phyloP scores from a whole-genome alignment of 30 jellyfish, hydroid and myxozoan species.

The Hydra vulgaris region DNA sequence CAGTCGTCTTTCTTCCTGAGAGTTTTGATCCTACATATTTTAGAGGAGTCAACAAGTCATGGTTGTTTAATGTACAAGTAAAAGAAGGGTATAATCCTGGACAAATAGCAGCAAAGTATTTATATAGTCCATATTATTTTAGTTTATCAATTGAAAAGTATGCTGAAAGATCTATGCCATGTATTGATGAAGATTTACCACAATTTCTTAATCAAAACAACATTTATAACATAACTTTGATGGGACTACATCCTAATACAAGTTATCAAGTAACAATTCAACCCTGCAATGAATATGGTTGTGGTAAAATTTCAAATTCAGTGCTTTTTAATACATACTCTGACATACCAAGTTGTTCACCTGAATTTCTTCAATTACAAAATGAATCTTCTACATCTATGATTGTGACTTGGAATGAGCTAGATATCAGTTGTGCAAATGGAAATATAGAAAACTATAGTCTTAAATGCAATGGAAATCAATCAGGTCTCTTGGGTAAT shows the following conservation, averaged over 20 bases:
- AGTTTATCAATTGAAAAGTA: too few species aligned
- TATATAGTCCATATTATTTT: too few species aligned
- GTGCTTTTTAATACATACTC: background rate
- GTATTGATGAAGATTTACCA: too few species aligned
- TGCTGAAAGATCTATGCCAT: too few species aligned
- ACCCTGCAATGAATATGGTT: too few species aligned
- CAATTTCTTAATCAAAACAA: too few species aligned
- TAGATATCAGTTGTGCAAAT: background rate
- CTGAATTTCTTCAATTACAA: background rate
- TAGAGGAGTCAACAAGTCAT: background rate
- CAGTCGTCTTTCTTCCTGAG: background rate
- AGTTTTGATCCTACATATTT: background rate
- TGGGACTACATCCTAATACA: too few species aligned
- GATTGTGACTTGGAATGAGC: constrained; percentile 1
- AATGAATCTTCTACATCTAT: constrained; percentile 7
- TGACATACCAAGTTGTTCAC: background rate
- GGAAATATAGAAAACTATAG: background rate
- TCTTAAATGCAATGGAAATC: background rate
- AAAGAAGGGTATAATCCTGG: too few species aligned
- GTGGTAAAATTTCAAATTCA: background rate
- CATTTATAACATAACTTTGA: too few species aligned
- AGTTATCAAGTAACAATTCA: too few species aligned
- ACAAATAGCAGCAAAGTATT: too few species aligned
- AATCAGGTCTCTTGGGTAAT: background rate
- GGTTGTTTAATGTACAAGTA: too few species aligned